Evolutionary conservation across 1,140 invertebrate species (phyloP).

Genomic region (Cherax destructor): DNA sequence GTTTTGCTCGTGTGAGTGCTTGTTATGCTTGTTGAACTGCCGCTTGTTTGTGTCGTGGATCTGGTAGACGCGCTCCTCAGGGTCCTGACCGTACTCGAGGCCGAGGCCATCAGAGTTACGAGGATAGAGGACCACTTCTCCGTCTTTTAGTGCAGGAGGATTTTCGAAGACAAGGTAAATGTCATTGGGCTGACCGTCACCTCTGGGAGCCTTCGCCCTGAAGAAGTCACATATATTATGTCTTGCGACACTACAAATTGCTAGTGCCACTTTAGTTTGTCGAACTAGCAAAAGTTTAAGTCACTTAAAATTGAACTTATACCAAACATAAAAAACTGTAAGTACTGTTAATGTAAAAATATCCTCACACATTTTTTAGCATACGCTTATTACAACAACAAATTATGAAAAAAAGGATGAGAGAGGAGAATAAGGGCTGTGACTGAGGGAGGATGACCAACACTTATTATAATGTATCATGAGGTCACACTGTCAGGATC

Average conservation of each 20-base stretch:
- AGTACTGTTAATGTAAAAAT: neutral
- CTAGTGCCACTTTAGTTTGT: neutral
- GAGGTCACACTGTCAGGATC: too few species aligned
- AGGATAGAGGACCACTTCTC: neutral
- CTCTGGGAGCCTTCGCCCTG: neutral
- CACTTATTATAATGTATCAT: too few species aligned
- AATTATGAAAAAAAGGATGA: neutral
- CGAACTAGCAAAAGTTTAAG: neutral
- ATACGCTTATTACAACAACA: too few species aligned
- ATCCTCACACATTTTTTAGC: neutral
- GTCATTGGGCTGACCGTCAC: neutral
- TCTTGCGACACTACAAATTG: neutral
- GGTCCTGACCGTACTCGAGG: neutral
- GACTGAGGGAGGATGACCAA: too few species aligned
- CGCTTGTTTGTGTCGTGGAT: neutral
- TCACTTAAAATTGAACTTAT: neutral
- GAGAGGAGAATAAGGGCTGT: too few species aligned
- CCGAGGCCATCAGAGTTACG: neutral
- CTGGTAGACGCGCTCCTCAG: neutral
- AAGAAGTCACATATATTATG: neutral
- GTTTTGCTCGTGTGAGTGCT: neutral
- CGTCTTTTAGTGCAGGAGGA: neutral
- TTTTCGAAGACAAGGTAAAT: neutral
- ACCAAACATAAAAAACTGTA: neutral
- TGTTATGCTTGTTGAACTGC: neutral